Percentiles rank a stretch among this genome's conserved stretches.
Conservation (phyloP, 2,888 invertebrate species). For the Ophioninae sp. region DNA sequence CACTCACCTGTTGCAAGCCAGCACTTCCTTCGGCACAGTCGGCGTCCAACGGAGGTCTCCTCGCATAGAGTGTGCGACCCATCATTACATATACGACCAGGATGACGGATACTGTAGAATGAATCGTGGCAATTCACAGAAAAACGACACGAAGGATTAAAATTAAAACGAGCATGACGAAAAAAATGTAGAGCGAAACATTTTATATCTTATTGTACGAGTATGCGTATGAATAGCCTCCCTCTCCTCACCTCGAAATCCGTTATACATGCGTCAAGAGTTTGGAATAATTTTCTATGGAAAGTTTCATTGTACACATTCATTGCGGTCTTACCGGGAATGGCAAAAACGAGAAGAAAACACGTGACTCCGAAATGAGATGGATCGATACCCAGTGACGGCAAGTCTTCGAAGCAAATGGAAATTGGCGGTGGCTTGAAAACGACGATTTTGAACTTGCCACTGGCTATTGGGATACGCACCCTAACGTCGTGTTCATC, state of each 20-base stretch:
- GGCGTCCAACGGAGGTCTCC: conserved; percentile 86
- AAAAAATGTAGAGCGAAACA: no score
- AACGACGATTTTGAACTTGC: conserved; percentile 46
- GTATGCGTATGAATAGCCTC: no score
- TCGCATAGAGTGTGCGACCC: conserved; percentile 87
- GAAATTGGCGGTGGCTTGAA: conserved; percentile 79
- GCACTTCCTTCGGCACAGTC: conserved; percentile 84
- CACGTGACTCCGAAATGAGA: conserved; percentile 86
- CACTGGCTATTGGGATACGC: conserved; percentile 54
- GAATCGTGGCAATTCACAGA: neutral
- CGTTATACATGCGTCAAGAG: no score
- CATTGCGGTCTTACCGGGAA: conserved; percentile 84
- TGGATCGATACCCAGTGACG: conserved; percentile 82
- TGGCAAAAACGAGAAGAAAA: conserved; percentile 89
- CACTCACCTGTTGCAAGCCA: conserved; percentile 85
- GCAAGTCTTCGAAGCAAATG: conserved; percentile 87
- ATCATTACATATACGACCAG: conserved; percentile 87
- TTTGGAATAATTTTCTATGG: no score
- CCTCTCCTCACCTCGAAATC: no score
- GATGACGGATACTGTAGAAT: conserved; percentile 84
- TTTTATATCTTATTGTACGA: no score
- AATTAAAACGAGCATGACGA: neutral
- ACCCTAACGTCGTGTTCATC: conserved; percentile 69
- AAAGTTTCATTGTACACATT: neutral
- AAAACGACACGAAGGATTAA: neutral